A percentile compares a stretch with the other conserved stretches of the same genome.
Evolutionary conservation across 2,888 invertebrate genomes (phyloP).

Genomic region (Lochmaea capreae): DNA sequence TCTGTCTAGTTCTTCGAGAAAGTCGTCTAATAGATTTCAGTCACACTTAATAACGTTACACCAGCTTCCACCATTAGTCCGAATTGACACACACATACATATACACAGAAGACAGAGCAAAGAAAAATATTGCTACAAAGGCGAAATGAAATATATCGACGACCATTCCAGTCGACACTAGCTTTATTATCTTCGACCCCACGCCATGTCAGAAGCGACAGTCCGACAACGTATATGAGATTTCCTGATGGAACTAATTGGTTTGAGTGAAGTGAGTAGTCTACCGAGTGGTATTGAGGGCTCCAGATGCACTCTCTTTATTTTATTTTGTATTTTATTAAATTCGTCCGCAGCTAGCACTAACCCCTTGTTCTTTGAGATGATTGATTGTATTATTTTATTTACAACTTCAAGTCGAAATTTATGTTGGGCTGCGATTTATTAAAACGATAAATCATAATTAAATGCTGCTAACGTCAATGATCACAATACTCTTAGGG

Average conservation of each 20-base stretch:
- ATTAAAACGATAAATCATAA: conserved; percentile 7
- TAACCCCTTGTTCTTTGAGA: conserved; percentile 3
- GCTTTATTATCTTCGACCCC: conserved; percentile 51
- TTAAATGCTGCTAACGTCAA: not conserved
- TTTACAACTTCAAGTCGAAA: not conserved
- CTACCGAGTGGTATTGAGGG: conserved; percentile 21
- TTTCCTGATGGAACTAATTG: conserved; percentile 41
- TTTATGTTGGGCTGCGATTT: not conserved
- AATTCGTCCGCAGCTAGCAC: conserved; percentile 15
- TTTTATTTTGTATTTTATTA: conserved; percentile 24
- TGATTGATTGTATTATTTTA: conserved; percentile 7
- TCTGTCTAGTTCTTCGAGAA: conserved; percentile 47
- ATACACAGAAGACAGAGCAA: conserved; percentile 14
- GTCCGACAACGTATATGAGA: conserved; percentile 34
- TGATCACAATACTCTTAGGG: no score
- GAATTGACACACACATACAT: conserved; percentile 56
- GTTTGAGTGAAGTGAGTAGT: conserved; percentile 31
- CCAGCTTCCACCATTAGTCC: conserved; percentile 61
- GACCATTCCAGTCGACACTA: conserved; percentile 57
- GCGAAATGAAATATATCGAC: conserved; percentile 62
- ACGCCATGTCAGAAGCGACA: conserved; percentile 46
- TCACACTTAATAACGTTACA: conserved; percentile 60
- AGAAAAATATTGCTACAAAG: conserved; percentile 60
- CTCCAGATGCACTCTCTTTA: conserved; percentile 23
- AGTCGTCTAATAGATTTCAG: conserved; percentile 62